Percentiles rank a stretch among this genome's conserved stretches.
Evolutionary conservation across 1,140 invertebrate genomes (phyloP).

Genomic region (Leptoteleia sp.): DNA sequence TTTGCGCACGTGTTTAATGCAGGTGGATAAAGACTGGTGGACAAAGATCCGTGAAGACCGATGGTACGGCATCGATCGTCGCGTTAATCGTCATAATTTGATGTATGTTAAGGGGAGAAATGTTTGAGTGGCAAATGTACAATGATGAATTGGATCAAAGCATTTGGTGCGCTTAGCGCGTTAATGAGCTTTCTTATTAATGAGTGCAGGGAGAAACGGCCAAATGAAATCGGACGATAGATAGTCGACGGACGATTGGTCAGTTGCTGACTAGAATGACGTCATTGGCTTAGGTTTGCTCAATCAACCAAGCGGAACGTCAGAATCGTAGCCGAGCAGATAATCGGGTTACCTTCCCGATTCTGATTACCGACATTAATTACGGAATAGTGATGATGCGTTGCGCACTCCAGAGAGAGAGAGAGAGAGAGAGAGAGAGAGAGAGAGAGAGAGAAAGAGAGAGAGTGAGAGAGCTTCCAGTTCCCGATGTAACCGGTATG

Average conservation of each 20-base stretch:
- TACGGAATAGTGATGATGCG: constrained; percentile 76
- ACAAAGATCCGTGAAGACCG: too few species aligned
- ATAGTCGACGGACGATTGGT: constrained; percentile 58
- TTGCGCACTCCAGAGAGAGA: constrained; percentile 67
- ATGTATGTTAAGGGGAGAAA: constrained; percentile 36
- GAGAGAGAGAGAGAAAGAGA: too few species aligned
- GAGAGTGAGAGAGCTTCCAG: constrained; percentile 71
- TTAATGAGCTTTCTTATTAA: constrained; percentile 73
- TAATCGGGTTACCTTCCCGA: constrained; percentile 76
- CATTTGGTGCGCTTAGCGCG: constrained; percentile 35
- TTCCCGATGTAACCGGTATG: constrained; percentile 58
- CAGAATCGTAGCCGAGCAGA: constrained; percentile 71
- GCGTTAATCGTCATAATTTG: constrained; percentile 47
- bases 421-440: too few species aligned
- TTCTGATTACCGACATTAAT: constrained; percentile 78
- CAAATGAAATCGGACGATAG: constrained; percentile 52
- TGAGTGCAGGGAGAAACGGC: constrained; percentile 54
- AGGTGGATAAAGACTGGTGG: constrained; percentile 10
- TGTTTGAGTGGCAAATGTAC: constrained; percentile 34
- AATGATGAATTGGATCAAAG: constrained; percentile 47
- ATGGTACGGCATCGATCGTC: too few species aligned
- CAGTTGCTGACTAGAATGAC: constrained; percentile 63
- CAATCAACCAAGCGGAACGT: constrained; percentile 74
- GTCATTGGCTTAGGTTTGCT: constrained; percentile 69
- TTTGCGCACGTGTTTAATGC: constrained; percentile 26